Base-by-base conservation (phyloP, 1,140 invertebrate species). In the Drosophila tsacasi region DNA sequence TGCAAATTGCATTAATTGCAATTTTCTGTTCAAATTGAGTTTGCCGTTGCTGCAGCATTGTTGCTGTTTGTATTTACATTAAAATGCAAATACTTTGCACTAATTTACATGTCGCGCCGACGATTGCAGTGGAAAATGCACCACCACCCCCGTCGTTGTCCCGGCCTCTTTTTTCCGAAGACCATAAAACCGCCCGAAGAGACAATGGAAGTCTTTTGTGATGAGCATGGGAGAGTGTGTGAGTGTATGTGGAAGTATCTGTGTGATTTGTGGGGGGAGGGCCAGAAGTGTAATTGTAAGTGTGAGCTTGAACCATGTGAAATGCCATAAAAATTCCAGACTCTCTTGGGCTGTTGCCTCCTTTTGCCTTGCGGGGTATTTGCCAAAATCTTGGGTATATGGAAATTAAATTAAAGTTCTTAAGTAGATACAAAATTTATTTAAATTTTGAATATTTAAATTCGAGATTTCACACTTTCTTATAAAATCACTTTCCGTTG, bases 241-340 rank as follows among this genome's bases (percentile, higher is more conserved):
- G 21, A 13, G 35, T 67, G n/a, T n/a, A n/a, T 50, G 37, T 8
- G 64, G 44, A 46, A 21, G 64, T 49, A 61, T 67, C 21, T 61
- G 60, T 46, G 50, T 66, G 61, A 47, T 44, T 46, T 32, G 42
- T 58, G 21, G 46, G 50, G 52, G 35, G 15, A 35, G 10, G 27
- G 50, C 54, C 23, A 21, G 15, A 12, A 57, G 54, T 25, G 54
- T 57, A 77, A 65, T 73, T 85, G 82, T 78, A 79, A 79, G 59
- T 77, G 64, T 69, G 75, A 75, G 72, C 59, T 75, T 74, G 42
- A 75, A 76, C 57, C 71, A 86, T 83, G 76, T 57, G 74, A 84
- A 83, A 83, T 89, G 84, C 84, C 69, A 84, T 89, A 78, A 90
- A 84, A 89, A 89, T 89, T 89, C 84, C 84, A 65, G 50, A 66